Base-by-base conservation (phyloP, 1,140 invertebrate species). In the Caerostris extrusa region DNA sequence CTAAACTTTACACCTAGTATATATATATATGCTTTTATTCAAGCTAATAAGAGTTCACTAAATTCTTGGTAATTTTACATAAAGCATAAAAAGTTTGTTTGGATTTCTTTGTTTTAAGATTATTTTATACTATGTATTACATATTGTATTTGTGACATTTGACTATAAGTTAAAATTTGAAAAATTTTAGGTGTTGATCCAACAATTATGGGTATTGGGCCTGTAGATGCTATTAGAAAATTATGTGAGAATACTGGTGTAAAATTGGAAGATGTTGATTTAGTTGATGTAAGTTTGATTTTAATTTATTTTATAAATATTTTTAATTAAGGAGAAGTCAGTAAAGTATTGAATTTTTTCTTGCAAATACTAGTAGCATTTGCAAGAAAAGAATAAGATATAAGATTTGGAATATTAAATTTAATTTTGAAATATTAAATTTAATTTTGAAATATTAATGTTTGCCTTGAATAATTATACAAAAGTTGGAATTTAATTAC, bases 181-280 rank as follows among this genome's bases (percentile, higher is more conserved):
- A 56, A 34, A 95, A 14, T 58, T 94, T 56, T 81, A 93, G 97
- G 97, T 86, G 96, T 96, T 95, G 97, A 97, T 95, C 97, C 98
- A 7, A 97, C 97, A 95, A 98, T 99, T 94, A 97, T 97, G 97
- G 97, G 97, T 34, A 99, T 99, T 96, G 99, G 98, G 3, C 98
- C 98, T 77, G 98, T 98, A 3, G 98, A 98, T 3, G 98, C 99
- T 17, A 99, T 99, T 89, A 97, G 97, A 95, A 97, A 98, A 95
- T 96, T 99, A 7, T 95, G 96, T 56, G 96, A 96, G 57, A 95
- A 96, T 94, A 97, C 98, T 14, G 97, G 98, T 82, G 97, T 98
- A 95, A 97, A 97, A 77, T 95, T 99, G 7, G 97, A 98, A 93
- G 98, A 99, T 95, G 98, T 99, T 95, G 99, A 99, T 96, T 96